Evolutionary conservation across 2,888 invertebrate species (phyloP).

Genomic region (Amaurobius ferox): DNA sequence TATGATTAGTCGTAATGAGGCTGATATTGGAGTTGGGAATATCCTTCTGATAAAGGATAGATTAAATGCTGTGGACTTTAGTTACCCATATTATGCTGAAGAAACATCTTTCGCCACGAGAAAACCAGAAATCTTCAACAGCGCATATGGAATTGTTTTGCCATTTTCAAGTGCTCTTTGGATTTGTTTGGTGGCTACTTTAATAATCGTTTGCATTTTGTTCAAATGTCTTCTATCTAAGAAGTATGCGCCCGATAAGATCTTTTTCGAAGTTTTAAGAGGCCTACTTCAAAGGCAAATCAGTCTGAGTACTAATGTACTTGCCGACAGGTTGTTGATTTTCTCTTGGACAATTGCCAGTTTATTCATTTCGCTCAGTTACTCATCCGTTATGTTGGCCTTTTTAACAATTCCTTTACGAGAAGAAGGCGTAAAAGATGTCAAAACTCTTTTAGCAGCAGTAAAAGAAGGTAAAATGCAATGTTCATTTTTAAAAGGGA

Average conservation of each 20-base stretch:
- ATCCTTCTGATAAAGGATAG: too few species aligned
- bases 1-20: too few species aligned
- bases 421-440: neutral
- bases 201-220: neutral
- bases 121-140: too few species aligned
- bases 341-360: neutral
- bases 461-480: neutral
- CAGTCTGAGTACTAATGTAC: neutral
- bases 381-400: neutral
- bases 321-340: neutral
- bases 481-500: neutral
- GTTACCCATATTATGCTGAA: too few species aligned
- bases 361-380: neutral
- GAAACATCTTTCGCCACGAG: too few species aligned
- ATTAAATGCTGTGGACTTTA: too few species aligned
- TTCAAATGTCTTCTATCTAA: neutral
- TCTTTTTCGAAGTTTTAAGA: neutral
- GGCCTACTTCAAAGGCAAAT: neutral
- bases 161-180: too few species aligned
- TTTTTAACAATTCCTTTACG: neutral
- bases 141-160: too few species aligned
- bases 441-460: neutral
- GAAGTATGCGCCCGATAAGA: neutral
- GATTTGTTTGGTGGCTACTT: neutral
- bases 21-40: too few species aligned